A percentile compares a stretch with the other conserved stretches of the same genome.
Conservation (phyloP, 2,888 invertebrate genomes). For the Andrena haemorrhoa region DNA sequence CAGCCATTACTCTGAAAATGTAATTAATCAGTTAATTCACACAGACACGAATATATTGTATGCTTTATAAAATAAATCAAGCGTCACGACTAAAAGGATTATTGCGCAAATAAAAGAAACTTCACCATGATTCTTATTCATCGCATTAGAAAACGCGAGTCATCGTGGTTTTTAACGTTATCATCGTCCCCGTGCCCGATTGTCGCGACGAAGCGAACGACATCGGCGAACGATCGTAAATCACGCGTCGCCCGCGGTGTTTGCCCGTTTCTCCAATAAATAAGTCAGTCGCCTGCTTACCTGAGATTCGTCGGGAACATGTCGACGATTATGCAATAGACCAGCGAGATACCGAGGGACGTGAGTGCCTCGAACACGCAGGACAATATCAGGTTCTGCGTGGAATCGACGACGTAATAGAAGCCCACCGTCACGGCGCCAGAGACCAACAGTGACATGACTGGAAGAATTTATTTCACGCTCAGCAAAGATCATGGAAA, state of each 20-base stretch:
- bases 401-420: conserved; percentile 90
- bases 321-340: conserved; percentile 93
- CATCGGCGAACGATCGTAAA: conserved; percentile 28
- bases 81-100: background rate
- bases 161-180: conserved; percentile 2
- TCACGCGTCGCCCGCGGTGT: background rate
- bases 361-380: conserved; percentile 93
- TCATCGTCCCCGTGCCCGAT: background rate
- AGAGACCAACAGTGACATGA: conserved; percentile 91
- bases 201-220: conserved; percentile 1
- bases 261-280: conserved; percentile 30
- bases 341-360: conserved; percentile 92
- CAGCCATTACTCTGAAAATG: conserved; percentile 91
- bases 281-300: conserved; percentile 83
- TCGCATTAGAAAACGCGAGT: too few species aligned
- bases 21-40: background rate
- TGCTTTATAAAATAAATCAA: background rate
- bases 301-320: conserved; percentile 93
- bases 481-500: background rate
- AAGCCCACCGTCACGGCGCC: conserved; percentile 91
- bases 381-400: conserved; percentile 90
- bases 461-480: conserved; percentile 84
- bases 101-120: conserved; percentile 6
- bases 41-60: background rate
- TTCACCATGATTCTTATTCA: background rate